Conservation (phyloP, 1,140 invertebrate species). For the Drosophila pseudoananassae region DNA sequence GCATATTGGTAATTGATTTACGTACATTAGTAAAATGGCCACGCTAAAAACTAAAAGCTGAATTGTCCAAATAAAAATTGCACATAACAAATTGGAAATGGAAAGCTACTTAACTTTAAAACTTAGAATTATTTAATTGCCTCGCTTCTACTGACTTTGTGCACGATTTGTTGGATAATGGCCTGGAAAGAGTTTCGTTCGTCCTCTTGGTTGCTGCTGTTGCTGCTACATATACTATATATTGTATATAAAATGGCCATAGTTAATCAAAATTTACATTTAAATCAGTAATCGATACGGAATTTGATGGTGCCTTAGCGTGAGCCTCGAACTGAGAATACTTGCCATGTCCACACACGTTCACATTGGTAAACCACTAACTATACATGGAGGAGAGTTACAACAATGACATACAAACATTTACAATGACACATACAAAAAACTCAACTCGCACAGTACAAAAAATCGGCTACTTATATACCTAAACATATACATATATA, state of each 20-base stretch:
- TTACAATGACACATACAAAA: conserved; percentile 60
- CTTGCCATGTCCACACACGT: conserved; percentile 46
- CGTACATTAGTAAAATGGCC: conserved; percentile 59
- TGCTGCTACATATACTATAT: not conserved
- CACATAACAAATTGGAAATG: conserved; percentile 54
- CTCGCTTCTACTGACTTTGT: conserved; percentile 31
- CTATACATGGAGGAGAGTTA: conserved; percentile 54
- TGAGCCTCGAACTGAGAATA: conserved; percentile 38
- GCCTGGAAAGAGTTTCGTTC: conserved; percentile 14
- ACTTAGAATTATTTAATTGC: conserved; percentile 45
- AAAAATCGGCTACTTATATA: conserved; percentile 71
- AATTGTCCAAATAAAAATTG: conserved; percentile 48
- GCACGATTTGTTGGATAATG: conserved; percentile 28
- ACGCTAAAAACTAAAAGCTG: conserved; percentile 67
- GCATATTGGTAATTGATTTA: conserved; percentile 36
- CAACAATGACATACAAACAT: conserved; percentile 72
- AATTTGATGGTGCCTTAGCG: conserved; percentile 10
- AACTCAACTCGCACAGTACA: conserved; percentile 72
- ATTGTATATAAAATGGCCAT: conserved; percentile 15
- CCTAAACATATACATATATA: conserved; percentile 48
- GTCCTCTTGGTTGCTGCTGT: not conserved
- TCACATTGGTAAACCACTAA: conserved; percentile 58
- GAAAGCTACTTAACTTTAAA: conserved; percentile 39
- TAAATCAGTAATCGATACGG: conserved; percentile 17
- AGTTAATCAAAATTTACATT: conserved; percentile 30